Evolutionary conservation across 2,888 invertebrate species (phyloP).

Genomic region (Celastrina argiolus): DNA sequence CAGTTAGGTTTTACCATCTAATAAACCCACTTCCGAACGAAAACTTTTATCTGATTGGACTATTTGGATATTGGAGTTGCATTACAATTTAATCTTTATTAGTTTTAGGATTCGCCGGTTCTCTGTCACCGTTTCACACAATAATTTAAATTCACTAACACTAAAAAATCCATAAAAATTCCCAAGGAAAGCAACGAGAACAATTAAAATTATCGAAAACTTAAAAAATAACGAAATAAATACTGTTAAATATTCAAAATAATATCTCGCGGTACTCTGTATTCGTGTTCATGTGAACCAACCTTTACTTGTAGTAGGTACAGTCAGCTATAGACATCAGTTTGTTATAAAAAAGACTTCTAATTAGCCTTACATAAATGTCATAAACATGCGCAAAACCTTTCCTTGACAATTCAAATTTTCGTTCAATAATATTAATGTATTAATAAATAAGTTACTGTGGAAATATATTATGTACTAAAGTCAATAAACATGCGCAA

Average conservation of each 20-base stretch:
- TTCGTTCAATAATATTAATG: too few relatives aligned
- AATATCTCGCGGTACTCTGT: constrained; percentile 31
- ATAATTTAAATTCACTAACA: constrained; percentile 59
- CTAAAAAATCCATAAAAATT: constrained; percentile 70
- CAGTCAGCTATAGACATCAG: neutral
- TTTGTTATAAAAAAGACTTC: neutral
- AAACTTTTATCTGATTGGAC: constrained; percentile 1
- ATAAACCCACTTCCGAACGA: constrained; percentile 1
- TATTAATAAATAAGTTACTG: too few relatives aligned
- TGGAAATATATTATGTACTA: too few relatives aligned
- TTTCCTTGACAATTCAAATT: too few relatives aligned
- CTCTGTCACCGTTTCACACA: constrained; percentile 50
- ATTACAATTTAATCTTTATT: neutral
- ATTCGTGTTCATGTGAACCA: constrained; percentile 19
- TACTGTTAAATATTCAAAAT: constrained; percentile 59
- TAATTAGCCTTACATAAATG: too few relatives aligned
- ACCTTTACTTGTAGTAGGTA: neutral
- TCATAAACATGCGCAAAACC: too few relatives aligned
- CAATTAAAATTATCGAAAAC: constrained; percentile 75
- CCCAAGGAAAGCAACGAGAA: constrained; percentile 75
- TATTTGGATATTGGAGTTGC: neutral
- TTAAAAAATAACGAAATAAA: constrained; percentile 77
- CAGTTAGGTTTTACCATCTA: neutral
- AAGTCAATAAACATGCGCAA: too few relatives aligned
- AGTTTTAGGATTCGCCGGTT: constrained; percentile 20